Base-by-base conservation (phyloP, 2,888 invertebrate species). In the Autographa gamma region DNA sequence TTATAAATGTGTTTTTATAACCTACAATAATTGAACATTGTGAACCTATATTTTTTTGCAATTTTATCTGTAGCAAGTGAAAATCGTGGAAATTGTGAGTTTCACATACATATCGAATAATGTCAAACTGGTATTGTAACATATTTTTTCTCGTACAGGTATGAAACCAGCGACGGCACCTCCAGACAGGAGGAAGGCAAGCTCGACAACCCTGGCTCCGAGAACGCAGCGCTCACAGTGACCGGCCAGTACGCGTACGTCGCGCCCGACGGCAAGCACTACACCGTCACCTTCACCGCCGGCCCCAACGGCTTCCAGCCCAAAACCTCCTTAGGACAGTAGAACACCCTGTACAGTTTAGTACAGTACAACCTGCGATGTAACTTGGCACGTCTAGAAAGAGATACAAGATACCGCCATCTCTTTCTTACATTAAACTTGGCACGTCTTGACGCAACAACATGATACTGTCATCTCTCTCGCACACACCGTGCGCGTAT, bases 101-200 rank as follows among this genome's bases (percentile, higher is more conserved):
- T n/a, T n/a, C n/a, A n/a, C n/a, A n/a, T n/a, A n/a, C n/a, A n/a
- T n/a, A n/a, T n/a, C n/a, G n/a, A n/a, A n/a, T n/a, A n/a, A n/a
- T n/a, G n/a, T n/a, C n/a, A n/a, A n/a, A n/a, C n/a, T n/a, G n/a
- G n/a, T n/a, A n/a, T n/a, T n/a, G n/a, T n/a, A n/a, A n/a, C n/a
- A n/a, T n/a, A n/a, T n/a, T n/a, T 18, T 34, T 60, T 54, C 66
- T 56, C 64, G 72, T 79, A 81, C 92, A 96, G 97, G 38, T 97
- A 96, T 72, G 97, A 97, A 85, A 97, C 97, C 32, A 97, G 97
- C 82, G 97, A 97, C 78, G 97, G 97, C 61, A 97, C 96, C 65
- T 96, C 96, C 18, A 95, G 96, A 71, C 96, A 96, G 78, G 97
- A 97, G 87, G 96, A 96, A 84, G 97, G 97, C 31, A 96, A 96